These are phyloP conservation scores for Sminthurides aquaticus DNA, from an alignment of 2,888 invertebrate genomes.

Conservation along the genomic window DNA sequence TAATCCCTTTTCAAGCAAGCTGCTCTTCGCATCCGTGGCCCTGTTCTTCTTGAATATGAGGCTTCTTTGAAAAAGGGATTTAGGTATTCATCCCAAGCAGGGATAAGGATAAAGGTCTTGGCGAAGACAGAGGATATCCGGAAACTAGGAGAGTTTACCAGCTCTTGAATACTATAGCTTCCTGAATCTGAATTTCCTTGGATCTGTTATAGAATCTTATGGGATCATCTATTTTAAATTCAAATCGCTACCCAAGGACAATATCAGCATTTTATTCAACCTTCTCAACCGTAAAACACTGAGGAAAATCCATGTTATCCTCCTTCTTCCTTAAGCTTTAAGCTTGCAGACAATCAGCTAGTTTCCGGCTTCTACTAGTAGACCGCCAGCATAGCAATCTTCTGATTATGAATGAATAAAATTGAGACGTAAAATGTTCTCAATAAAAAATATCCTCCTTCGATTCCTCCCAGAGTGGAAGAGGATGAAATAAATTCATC, in stretches of 20 bases:
- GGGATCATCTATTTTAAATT: neutral
- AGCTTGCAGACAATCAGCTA: no score
- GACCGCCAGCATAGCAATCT: neutral
- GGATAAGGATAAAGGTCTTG: no score
- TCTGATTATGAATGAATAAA: neutral
- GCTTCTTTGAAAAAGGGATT: neutral
- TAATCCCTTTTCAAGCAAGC: constrained; percentile 11
- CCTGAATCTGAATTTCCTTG: no score
- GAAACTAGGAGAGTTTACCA: neutral
- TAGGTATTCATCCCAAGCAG: no score
- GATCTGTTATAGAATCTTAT: no score
- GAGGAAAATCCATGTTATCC: neutral
- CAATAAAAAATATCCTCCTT: neutral
- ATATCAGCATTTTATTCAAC: neutral
- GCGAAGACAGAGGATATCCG: no score
- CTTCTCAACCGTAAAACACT: neutral
- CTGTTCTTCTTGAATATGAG: neutral
- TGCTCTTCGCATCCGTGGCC: neutral
- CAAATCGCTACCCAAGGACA: neutral
- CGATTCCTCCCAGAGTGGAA: neutral
- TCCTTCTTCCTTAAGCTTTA: neutral
- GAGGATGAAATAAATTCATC: neutral
- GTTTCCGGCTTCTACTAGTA: no score
- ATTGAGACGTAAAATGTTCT: neutral
- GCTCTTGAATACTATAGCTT: neutral